phyloP scores from a whole-genome alignment of 2,113 vertebrate species.

The Anseranas semipalmata region DNA sequence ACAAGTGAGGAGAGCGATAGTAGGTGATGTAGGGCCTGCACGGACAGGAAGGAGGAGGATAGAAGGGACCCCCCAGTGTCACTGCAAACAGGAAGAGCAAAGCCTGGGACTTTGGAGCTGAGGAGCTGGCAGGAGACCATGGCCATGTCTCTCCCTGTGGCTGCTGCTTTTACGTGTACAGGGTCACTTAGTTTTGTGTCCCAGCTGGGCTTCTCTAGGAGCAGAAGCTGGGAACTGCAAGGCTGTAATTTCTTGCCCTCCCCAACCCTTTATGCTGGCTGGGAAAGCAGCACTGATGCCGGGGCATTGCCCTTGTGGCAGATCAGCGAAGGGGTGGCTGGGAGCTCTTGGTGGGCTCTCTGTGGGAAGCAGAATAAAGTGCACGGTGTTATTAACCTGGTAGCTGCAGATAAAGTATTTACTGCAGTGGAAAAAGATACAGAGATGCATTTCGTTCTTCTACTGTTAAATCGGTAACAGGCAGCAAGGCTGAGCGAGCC shows the following conservation, averaged over 20 bases:
- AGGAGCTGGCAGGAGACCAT: background rate
- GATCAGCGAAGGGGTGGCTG: background rate
- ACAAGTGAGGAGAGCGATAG: too few relatives aligned
- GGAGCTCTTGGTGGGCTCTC: background rate
- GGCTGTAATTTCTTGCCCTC: background rate
- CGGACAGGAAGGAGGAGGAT: background rate
- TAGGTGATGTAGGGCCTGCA: background rate
- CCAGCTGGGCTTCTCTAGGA: background rate
- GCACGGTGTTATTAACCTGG: background rate
- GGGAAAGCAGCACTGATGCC: background rate
- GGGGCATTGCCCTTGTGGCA: background rate
- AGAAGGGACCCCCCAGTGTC: background rate
- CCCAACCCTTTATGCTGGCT: background rate
- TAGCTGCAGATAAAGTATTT: slow-evolving; percentile 33
- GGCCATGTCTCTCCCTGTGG: background rate
- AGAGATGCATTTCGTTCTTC: slow-evolving; percentile 32
- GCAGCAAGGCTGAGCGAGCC: background rate
- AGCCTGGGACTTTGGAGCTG: background rate
- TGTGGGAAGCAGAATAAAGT: background rate
- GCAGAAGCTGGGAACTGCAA: background rate
- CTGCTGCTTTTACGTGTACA: background rate
- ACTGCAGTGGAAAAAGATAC: background rate
- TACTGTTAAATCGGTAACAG: background rate
- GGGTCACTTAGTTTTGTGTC: background rate
- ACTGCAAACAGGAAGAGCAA: background rate